phyloP scores from a whole-genome alignment of 2,888 invertebrate species.

The Steromphala cineraria region DNA sequence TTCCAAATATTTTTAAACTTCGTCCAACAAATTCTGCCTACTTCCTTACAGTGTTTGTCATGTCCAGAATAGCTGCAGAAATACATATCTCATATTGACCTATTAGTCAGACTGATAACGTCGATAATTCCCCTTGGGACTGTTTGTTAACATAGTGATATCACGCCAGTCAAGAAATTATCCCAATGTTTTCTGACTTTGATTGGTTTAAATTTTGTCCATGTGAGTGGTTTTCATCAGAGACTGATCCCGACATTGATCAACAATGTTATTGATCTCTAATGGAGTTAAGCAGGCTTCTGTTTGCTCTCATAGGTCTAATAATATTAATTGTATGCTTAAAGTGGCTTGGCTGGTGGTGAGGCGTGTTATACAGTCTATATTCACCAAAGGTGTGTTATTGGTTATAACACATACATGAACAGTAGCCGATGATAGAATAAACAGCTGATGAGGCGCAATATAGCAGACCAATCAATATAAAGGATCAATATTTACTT shows the following conservation, averaged over 20 bases:
- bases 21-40: neutral
- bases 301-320: neutral
- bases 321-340: neutral
- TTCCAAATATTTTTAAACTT: neutral
- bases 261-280: neutral
- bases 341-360: neutral
- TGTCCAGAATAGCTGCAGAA: neutral
- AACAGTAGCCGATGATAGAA: neutral
- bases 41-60: neutral
- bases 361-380: neutral
- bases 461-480: too few relatives aligned
- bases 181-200: neutral
- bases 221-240: too few relatives aligned
- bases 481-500: too few relatives aligned
- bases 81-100: too few relatives aligned
- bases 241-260: neutral
- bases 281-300: neutral
- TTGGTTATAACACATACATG: neutral
- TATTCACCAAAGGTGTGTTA: neutral
- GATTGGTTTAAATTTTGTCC: neutral
- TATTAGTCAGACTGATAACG: neutral
- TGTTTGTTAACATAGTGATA: constrained; percentile 5
- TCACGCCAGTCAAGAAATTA: neutral
- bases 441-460: too few relatives aligned
- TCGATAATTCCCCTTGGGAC: neutral